Evolutionary conservation across 2,113 vertebrate genomes (phyloP), one percentile per base, ranked within the genome.

Genomic region (Saiga tatarica): DNA sequence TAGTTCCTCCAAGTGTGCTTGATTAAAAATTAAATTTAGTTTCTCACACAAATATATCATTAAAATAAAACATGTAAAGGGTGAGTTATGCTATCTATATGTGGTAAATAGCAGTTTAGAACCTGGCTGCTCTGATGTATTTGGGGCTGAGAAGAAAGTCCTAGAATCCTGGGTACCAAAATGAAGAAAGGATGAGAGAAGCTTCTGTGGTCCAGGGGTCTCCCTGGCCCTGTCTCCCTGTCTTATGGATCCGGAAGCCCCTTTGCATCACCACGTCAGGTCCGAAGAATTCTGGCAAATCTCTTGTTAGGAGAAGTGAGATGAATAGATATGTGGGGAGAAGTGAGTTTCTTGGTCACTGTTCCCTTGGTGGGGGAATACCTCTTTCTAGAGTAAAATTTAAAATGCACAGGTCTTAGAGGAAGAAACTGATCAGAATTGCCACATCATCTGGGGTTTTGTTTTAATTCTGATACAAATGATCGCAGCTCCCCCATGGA

Each of bases 21-120:
- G 64, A 92, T 64, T 92, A 33, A 76, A 95, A 67, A 33, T 67
- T 64, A 62, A n/a, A 57, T 47, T 62, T 78, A 12, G 17, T 50
- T 62, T 94, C 71, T 93, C 30, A 10, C 10, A 39, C 13, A 55
- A 28, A 30, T 14, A 33, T 14, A 10, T 87, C 88, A n/a, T 55
- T 60, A 52, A 67, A 85, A 87, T 39, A 82, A 90, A 96, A 53
- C 6, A 5, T 16, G 8, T 1, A 15, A 50, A 45, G 45, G 59
- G 6, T 52, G 91, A 19, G 12, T 16, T 5, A 6, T 30, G 13
- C 0, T 59, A 0, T 7, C 0, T 71, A 0, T 7, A 59, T 47
- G 7, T 92, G 52, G 26, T 52, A 2, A 86, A 2, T 28, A 42
- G 36, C 12, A 19, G 2, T 2, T 84, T 30, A 88, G 19, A 87